Percentiles rank a stretch among this genome's conserved stretches.
Evolutionary conservation across 2,797 vertebrate species (phyloP).

Genomic region (Platalea minor): DNA sequence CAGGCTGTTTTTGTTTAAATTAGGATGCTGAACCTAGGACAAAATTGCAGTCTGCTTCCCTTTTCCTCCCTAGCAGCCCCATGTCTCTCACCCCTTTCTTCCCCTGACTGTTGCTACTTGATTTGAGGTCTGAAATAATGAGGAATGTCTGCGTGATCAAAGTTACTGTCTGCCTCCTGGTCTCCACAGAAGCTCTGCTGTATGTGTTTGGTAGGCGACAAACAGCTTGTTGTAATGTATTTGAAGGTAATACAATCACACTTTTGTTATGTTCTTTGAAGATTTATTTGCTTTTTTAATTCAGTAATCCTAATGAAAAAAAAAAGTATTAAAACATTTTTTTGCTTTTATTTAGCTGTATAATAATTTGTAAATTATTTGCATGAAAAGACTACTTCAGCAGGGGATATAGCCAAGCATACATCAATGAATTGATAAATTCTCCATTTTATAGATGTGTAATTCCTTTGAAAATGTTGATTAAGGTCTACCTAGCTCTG

Average conservation of each 20-base stretch:
- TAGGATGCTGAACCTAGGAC: slow-evolving; percentile 38
- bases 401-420: background rate
- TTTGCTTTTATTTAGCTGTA: slow-evolving; percentile 16
- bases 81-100: slow-evolving; percentile 32
- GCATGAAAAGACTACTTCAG: background rate
- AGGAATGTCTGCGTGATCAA: slow-evolving; percentile 60
- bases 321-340: background rate
- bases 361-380: slow-evolving; percentile 12
- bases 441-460: background rate
- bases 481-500: slow-evolving; percentile 10
- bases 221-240: slow-evolving; percentile 41
- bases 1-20: slow-evolving; percentile 61
- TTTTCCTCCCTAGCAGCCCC: slow-evolving; percentile 30
- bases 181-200: slow-evolving; percentile 38
- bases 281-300: slow-evolving; percentile 34
- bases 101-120: slow-evolving; percentile 49
- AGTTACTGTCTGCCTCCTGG: slow-evolving; percentile 50
- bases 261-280: slow-evolving; percentile 7
- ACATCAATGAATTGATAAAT: background rate
- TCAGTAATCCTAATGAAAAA: background rate
- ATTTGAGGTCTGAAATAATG: slow-evolving; percentile 69
- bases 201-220: slow-evolving; percentile 41
- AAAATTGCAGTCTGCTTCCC: slow-evolving; percentile 50
- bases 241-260: slow-evolving; percentile 34
- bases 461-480: background rate